Evolutionary conservation across 2,888 invertebrate species (phyloP), one percentile per base, ranked within the genome.

Genomic region (Catocala nupta): DNA sequence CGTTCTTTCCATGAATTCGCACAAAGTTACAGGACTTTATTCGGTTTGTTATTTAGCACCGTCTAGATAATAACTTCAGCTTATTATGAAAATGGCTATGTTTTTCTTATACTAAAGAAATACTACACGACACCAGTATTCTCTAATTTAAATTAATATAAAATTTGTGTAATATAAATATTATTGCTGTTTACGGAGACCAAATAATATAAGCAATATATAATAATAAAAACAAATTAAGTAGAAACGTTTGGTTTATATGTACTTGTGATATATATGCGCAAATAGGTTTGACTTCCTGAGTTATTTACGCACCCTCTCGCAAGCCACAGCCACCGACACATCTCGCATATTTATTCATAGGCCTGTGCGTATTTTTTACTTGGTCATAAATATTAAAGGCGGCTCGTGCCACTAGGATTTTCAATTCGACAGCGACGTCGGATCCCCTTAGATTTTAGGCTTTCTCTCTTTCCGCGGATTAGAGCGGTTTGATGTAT

Each of bases 401-500:
- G 86, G 79, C 81, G 84, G 73, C 81, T 85, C 86, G 83, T 81
- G 87, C 87, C 84, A 76, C 84, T 72, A 86, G 89, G 89, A 93
- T 90, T 93, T 92, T 93, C 93, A 93, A 93, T 93, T 91, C 86
- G 90, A 86, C 87, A 84, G 82, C 86, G 82, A 77, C 79, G 84
- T 79, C 81, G 86, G 86, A 89, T 90, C 91, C 93, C 91, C 89
- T 88, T 88, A 91, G 89, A 91, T 87, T 90, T 88, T 88, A 90
- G 91, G 91, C 85, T 88, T 89, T 85, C 86, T 85, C 82, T 89
- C 87, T 88, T 89, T 90, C 89, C 87, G 86, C 89, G 91, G 91
- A 92, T 93, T 92, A 92, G 88, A 89, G 87, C 80, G 88, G 89
- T 87, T 86, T 92, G 92, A 91, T 92, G 91, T 92, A 91, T 86